A percentile compares a stretch with the other conserved stretches of the same genome.
These are phyloP conservation scores for Phymastichus coffea DNA, from an alignment of 1,140 invertebrate species.

Conservation along the genomic window DNA sequence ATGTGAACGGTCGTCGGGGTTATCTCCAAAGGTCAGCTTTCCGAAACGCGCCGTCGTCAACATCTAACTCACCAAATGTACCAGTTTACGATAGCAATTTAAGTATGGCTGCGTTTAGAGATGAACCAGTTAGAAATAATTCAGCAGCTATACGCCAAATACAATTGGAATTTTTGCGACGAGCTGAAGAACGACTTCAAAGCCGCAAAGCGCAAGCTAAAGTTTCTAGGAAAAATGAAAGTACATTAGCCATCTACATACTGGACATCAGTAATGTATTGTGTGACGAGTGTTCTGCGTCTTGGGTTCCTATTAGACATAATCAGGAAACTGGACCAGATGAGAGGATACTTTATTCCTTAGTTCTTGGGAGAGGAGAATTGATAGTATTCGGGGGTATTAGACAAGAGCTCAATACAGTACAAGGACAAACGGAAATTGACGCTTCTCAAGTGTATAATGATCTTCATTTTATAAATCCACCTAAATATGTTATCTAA, in stretches of 20 bases:
- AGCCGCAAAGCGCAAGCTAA: slow-evolving; percentile 40
- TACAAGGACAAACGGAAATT: slow-evolving; percentile 49
- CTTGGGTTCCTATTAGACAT: slow-evolving; percentile 74
- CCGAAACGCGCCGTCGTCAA: slow-evolving; percentile 25
- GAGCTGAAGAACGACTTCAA: slow-evolving; percentile 62
- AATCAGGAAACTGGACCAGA: slow-evolving; percentile 72
- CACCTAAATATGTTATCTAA: slow-evolving; percentile 73
- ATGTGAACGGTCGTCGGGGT: slow-evolving; percentile 72
- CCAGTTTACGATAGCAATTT: slow-evolving; percentile 58
- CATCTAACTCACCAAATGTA: slow-evolving; percentile 33
- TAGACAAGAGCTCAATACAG: slow-evolving; percentile 66
- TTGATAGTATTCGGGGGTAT: slow-evolving; percentile 94
- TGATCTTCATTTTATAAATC: slow-evolving; percentile 76
- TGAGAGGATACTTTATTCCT: slow-evolving; percentile 85
- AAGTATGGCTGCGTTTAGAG: slow-evolving; percentile 64
- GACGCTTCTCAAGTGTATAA: slow-evolving; percentile 68
- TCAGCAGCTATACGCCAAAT: slow-evolving; percentile 59
- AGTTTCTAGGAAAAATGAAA: slow-evolving; percentile 45
- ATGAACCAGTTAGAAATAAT: slow-evolving; percentile 51
- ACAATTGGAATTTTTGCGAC: slow-evolving; percentile 62
- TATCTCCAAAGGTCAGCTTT: slow-evolving; percentile 51
- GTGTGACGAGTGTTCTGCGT: slow-evolving; percentile 65
- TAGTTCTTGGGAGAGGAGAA: slow-evolving; percentile 87
- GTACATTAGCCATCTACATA: slow-evolving; percentile 80
- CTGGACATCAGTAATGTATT: slow-evolving; percentile 78